A percentile compares a stretch with the other conserved stretches of the same genome.
These are phyloP conservation scores for Torymus texanus DNA, from an alignment of 2,888 invertebrate genomes.

Conservation along the genomic window DNA sequence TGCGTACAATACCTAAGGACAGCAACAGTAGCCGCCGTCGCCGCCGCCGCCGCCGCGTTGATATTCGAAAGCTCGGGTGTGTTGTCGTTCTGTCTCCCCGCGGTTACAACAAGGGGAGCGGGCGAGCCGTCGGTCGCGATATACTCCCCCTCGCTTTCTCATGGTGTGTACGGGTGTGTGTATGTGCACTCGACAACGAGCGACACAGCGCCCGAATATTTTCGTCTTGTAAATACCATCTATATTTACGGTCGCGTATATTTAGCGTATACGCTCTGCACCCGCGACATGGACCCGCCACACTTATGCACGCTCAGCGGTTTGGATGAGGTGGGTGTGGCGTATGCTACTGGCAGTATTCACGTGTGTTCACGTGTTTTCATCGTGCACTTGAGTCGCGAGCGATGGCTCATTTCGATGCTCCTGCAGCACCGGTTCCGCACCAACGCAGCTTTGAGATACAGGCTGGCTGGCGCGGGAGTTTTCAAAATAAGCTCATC, in stretches of 20 bases:
- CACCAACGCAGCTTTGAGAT: neutral
- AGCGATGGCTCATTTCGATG: constrained; percentile 72
- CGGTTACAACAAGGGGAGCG: constrained; percentile 31
- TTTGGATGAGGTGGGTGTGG: constrained; percentile 71
- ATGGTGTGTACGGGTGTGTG: neutral
- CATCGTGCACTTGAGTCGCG: constrained; percentile 54
- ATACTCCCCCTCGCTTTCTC: constrained; percentile 14
- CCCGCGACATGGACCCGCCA: constrained; percentile 60
- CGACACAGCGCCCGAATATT: constrained; percentile 65
- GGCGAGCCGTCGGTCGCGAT: constrained; percentile 50
- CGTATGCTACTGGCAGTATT: constrained; percentile 53
- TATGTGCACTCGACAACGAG: constrained; percentile 56
- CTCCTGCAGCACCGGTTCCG: constrained; percentile 61
- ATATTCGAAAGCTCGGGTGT: constrained; percentile 43
- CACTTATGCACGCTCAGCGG: constrained; percentile 65
- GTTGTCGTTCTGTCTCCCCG: constrained; percentile 48
- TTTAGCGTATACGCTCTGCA: constrained; percentile 51
- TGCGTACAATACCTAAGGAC: constrained; percentile 26
- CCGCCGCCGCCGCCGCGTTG: neutral
- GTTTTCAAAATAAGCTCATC: constrained; percentile 71
- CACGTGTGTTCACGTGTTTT: constrained; percentile 38
- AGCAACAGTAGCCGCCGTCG: neutral
- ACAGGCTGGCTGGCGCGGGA: constrained; percentile 59
- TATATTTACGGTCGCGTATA: constrained; percentile 69
- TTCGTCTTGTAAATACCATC: constrained; percentile 72